phyloP scores from a whole-genome alignment of 1,140 invertebrate genomes.

The Sinonovacula constricta region DNA sequence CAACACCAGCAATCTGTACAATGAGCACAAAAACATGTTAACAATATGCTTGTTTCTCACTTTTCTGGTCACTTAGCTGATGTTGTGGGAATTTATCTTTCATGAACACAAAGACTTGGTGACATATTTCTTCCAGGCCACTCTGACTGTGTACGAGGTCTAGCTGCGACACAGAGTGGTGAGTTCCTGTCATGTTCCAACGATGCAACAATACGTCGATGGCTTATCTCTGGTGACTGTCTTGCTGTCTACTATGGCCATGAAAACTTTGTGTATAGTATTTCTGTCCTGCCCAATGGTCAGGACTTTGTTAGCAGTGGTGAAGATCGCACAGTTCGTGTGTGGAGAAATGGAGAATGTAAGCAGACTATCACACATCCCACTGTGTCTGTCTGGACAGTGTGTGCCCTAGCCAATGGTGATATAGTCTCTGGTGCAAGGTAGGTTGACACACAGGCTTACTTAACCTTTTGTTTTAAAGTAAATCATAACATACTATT shows the following conservation, averaged over 20 bases:
- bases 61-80: too few relatives aligned
- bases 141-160: conserved; percentile 92
- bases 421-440: conserved; percentile 93
- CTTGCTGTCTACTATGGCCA: conserved; percentile 89
- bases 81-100: too few relatives aligned
- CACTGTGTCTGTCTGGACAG: conserved; percentile 92
- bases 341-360: conserved; percentile 87
- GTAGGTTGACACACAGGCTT: conserved; percentile 75
- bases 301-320: conserved; percentile 80
- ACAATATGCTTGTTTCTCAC: too few relatives aligned
- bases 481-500: not conserved
- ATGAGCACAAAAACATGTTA: too few relatives aligned
- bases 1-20: too few relatives aligned
- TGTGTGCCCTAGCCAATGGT: conserved; percentile 88
- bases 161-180: conserved; percentile 84
- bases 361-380: conserved; percentile 88
- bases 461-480: too few relatives aligned
- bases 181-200: conserved; percentile 94
- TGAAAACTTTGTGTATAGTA: conserved; percentile 84
- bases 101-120: too few relatives aligned
- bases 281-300: conserved; percentile 83
- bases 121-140: conserved; percentile 84
- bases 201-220: conserved; percentile 90
- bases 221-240: conserved; percentile 88
- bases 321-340: conserved; percentile 91